Evolutionary conservation across 2,888 invertebrate genomes (phyloP).

Genomic region (Synergus itoensis): DNA sequence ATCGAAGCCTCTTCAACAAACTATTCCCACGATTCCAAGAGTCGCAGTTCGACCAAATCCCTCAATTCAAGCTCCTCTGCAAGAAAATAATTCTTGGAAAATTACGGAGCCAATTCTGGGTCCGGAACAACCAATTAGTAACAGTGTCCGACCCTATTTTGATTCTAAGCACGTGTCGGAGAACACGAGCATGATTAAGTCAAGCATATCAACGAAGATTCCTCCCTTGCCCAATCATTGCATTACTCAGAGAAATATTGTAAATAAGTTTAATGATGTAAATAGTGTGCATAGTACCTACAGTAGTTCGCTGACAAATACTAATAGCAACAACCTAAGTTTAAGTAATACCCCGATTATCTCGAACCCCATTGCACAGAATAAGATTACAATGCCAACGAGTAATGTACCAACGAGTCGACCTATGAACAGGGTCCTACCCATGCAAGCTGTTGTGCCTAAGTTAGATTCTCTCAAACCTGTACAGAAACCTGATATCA

Average conservation of each 20-base stretch:
- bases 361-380: constrained; percentile 77
- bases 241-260: constrained; percentile 66
- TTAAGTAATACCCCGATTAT: constrained; percentile 67
- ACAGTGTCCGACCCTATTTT: constrained; percentile 70
- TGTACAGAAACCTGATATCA: constrained; percentile 63
- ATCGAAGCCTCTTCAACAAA: constrained; percentile 61
- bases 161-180: constrained; percentile 74
- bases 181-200: constrained; percentile 75
- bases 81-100: constrained; percentile 67
- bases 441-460: constrained; percentile 85
- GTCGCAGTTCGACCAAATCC: constrained; percentile 74
- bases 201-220: constrained; percentile 71
- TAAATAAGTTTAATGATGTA: constrained; percentile 67
- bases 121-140: constrained; percentile 67
- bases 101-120: constrained; percentile 66
- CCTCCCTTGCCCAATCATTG: constrained; percentile 70
- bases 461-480: constrained; percentile 77
- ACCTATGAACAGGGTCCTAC: constrained; percentile 89
- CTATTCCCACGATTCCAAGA: constrained; percentile 68
- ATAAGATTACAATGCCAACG: constrained; percentile 71
- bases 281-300: constrained; percentile 68
- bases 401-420: constrained; percentile 77
- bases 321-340: constrained; percentile 55
- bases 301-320: constrained; percentile 58
- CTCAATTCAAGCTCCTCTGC: constrained; percentile 61